phyloP scores from a whole-genome alignment of 2,113 vertebrate genomes.

The Danionella cerebrum region DNA sequence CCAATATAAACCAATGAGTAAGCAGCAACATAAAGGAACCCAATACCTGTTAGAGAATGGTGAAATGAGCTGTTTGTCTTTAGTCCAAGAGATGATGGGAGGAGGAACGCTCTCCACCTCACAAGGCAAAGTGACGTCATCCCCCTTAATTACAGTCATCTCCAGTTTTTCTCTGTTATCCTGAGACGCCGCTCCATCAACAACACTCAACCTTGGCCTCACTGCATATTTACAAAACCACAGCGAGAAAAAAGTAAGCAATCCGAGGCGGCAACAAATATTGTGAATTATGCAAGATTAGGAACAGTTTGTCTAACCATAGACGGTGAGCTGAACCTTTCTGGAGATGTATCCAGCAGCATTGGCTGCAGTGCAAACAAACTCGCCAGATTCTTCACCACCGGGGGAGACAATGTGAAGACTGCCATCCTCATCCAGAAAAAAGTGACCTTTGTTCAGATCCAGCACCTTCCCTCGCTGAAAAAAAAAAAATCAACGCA shows the following conservation, averaged over 20 bases:
- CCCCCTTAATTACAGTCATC: conserved; percentile 72
- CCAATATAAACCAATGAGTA: too few relatives aligned
- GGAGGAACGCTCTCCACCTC: conserved; percentile 86
- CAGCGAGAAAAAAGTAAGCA: conserved; percentile 9
- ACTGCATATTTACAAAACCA: conserved; percentile 60
- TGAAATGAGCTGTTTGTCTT: conserved; percentile 84
- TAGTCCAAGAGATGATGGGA: conserved; percentile 87
- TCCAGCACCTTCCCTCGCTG: conserved; percentile 78
- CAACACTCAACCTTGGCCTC: conserved; percentile 69
- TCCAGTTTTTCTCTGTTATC: conserved; percentile 56
- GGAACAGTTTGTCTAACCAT: conserved; percentile 69
- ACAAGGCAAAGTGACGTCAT: conserved; percentile 81
- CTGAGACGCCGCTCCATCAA: conserved; percentile 44
- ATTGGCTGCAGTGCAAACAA: conserved; percentile 86
- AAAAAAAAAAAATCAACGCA: conserved; percentile 37
- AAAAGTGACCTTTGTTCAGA: conserved; percentile 64
- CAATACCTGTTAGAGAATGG: conserved; percentile 86
- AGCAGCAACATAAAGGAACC: background rate
- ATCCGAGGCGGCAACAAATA: background rate
- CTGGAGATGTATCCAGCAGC: conserved; percentile 79
- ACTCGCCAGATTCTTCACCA: conserved; percentile 81
- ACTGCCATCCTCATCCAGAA: conserved; percentile 73
- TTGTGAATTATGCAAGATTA: too few relatives aligned
- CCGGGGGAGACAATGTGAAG: conserved; percentile 75
- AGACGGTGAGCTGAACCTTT: conserved; percentile 92